These are phyloP conservation scores for Stratiomys singularior DNA, from an alignment of 2,888 invertebrate genomes.

Conservation along the genomic window DNA sequence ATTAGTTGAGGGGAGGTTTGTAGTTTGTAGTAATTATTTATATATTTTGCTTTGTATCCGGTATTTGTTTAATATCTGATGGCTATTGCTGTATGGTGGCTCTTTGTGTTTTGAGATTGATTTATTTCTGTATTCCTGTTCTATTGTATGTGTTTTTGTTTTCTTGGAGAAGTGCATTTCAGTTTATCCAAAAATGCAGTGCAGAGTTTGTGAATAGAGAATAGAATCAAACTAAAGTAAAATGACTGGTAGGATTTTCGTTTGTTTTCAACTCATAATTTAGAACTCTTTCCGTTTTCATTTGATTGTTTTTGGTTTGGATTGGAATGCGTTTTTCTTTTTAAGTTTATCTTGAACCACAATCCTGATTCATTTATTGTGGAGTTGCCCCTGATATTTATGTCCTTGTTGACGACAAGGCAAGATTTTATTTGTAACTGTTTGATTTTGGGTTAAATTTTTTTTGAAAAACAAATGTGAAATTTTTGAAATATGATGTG, in stretches of 20 bases:
- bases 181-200: not conserved
- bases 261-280: no score
- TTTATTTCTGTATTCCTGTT: constrained; percentile 51
- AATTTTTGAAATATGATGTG: no score
- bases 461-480: no score
- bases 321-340: constrained; percentile 1
- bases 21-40: constrained; percentile 62
- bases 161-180: constrained; percentile 46
- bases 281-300: not conserved
- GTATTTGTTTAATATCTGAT: constrained; percentile 21
- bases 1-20: constrained; percentile 68
- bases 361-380: no score
- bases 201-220: not conserved
- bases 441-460: no score
- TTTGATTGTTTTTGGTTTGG: not conserved
- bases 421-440: no score
- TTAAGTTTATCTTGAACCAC: not conserved
- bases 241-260: constrained; percentile 30
- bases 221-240: not conserved
- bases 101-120: constrained; percentile 50
- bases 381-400: no score
- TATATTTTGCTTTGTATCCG: constrained; percentile 45
- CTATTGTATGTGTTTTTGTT: constrained; percentile 44
- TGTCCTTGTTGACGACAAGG: no score
- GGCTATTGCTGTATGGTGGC: constrained; percentile 48